Evolutionary conservation across 2,113 vertebrate genomes (phyloP), one percentile per base, ranked within the genome.

Genomic region (Pteronura brasiliensis): DNA sequence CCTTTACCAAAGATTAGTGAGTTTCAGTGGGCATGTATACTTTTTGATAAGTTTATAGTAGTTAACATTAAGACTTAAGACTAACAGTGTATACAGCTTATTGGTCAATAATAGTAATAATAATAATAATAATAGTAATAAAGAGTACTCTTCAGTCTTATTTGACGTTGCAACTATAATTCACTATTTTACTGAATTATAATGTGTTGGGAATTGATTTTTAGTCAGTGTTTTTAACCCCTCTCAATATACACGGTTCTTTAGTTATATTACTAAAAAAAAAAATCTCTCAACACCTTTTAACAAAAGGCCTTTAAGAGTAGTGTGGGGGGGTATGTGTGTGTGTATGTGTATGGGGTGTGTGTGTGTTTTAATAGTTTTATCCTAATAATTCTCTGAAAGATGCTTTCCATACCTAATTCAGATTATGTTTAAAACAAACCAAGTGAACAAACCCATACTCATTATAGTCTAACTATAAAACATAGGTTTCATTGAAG

Each of bases 41-140:
- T 97, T 96, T 97, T 93, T 92, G 85, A 71, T 95, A 59, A 55
- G 20, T 98, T 98, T 97, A 95, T 97, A 96, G 36, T 97, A 83
- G 93, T 98, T 67, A 96, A 0, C 65, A 34, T 98, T 96, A 90
- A 88, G 96, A 86, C 39, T 89, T 74, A 80, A 0, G 7, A 67
- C 57, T 74, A 96, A 96, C 90, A 97, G 88, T 96, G 39, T 98
- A 93, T 95, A 79, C 79, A 96, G 90, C 71, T 93, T 93, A 72
- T 77, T 87, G 59, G 14, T 74, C 6, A 63, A 14, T 93, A 74
- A 44, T 83, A 87, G 49, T 94, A 79, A 89, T 31, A 63, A 44
- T 83, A 87, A 49, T 93, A 77, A 89, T 31, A 63, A 79, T 71
- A 65, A 72, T 71, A 80, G 44, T 83, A 87, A 63, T 94, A 80